Conservation (phyloP, 2,113 vertebrate species). For the Columba livia region DNA sequence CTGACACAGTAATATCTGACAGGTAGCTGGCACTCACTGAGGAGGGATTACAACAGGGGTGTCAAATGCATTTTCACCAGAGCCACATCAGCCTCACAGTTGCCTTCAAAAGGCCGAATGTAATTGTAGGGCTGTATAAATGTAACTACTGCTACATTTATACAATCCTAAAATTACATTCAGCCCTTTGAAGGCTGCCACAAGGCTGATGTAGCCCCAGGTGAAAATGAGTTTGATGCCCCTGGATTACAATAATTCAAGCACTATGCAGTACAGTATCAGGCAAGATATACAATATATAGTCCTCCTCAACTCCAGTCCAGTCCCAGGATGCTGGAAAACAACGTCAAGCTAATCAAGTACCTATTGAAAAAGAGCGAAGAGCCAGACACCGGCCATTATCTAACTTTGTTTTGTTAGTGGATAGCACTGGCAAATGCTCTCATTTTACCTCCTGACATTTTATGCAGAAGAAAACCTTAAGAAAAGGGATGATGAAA, state of each 20-base stretch:
- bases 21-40: not conserved
- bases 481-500: conserved; percentile 49
- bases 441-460: not conserved
- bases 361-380: not conserved
- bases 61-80: too few relatives aligned
- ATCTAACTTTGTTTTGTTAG: not conserved
- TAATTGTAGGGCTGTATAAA: too few relatives aligned
- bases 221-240: too few relatives aligned
- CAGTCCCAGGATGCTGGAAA: not conserved
- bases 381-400: not conserved
- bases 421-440: not conserved
- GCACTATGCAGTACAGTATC: not conserved
- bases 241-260: not conserved
- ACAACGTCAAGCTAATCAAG: not conserved
- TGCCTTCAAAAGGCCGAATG: too few relatives aligned
- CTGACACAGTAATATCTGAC: not conserved
- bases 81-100: too few relatives aligned
- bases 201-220: too few relatives aligned
- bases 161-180: too few relatives aligned
- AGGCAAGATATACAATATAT: not conserved
- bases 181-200: too few relatives aligned
- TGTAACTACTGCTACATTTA: too few relatives aligned
- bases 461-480: conserved; percentile 21
- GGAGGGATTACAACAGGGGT: not conserved
- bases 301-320: not conserved